A percentile compares a stretch with the other conserved stretches of the same genome.
Conservation (phyloP, 2,888 invertebrate genomes). For the Caenorhabditis sp. region DNA sequence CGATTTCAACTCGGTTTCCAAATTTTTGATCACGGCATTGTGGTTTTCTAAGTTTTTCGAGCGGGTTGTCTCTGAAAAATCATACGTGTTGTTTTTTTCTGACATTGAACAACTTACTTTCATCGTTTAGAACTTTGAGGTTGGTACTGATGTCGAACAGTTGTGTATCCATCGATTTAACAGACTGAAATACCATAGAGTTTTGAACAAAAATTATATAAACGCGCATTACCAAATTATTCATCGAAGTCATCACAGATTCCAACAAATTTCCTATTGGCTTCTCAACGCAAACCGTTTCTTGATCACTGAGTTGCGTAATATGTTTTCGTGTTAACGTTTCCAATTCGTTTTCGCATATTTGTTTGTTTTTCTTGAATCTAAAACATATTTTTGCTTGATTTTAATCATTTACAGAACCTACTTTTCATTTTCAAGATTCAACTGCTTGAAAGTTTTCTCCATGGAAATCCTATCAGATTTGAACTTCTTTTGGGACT, state of each 20-base stretch:
- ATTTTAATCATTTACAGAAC: neutral
- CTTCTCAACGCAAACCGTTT: neutral
- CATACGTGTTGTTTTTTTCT: slow-evolving; percentile 9
- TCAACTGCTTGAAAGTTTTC: slow-evolving; percentile 7
- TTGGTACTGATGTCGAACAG: neutral
- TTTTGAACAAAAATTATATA: neutral
- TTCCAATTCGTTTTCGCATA: slow-evolving; percentile 11
- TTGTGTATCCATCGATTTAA: slow-evolving; percentile 29
- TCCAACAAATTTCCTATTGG: slow-evolving; percentile 14
- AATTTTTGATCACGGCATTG: neutral
- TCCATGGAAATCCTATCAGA: slow-evolving; percentile 7
- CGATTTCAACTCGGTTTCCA: slow-evolving; percentile 4
- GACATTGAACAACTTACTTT: slow-evolving; percentile 4
- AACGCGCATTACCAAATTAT: slow-evolving; percentile 13
- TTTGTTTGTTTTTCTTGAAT: slow-evolving; percentile 5
- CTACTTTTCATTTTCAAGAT: slow-evolving; percentile 4
- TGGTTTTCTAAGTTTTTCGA: slow-evolving; percentile 16
- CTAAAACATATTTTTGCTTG: neutral
- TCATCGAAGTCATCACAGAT: slow-evolving; percentile 16
- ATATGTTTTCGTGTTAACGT: slow-evolving; percentile 11
- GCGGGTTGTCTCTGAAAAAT: neutral
- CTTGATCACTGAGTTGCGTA: slow-evolving; percentile 10
- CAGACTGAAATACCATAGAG: slow-evolving; percentile 17
- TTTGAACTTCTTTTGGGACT: slow-evolving; percentile 1
- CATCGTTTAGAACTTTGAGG: neutral